Percentiles rank a stretch among this genome's conserved stretches.
Evolutionary conservation across 2,888 invertebrate species (phyloP).

Genomic region (Pyrgus malvae): DNA sequence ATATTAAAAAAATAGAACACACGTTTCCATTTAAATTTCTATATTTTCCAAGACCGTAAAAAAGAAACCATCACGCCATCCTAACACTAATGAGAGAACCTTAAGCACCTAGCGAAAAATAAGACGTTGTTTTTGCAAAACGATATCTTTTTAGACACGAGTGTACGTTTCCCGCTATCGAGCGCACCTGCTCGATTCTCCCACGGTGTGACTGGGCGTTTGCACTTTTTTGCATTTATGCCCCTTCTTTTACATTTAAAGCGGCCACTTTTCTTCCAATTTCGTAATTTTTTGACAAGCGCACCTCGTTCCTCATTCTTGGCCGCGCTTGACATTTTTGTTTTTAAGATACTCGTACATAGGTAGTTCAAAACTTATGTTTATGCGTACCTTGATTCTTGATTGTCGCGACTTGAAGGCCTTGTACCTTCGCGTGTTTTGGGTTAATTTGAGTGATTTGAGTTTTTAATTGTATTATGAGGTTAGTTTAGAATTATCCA

Average conservation of each 20-base stretch:
- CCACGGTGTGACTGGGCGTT: slow-evolving; percentile 66
- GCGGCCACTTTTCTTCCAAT: slow-evolving; percentile 73
- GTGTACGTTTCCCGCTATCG: slow-evolving; percentile 33
- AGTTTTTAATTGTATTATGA: too few species aligned
- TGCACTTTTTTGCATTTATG: slow-evolving; percentile 53
- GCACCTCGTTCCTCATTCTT: slow-evolving; percentile 52
- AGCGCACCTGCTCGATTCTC: slow-evolving; percentile 70
- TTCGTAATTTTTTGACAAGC: slow-evolving; percentile 61
- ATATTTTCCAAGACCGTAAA: too few species aligned
- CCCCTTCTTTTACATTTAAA: slow-evolving; percentile 64
- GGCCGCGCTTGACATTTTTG: slow-evolving; percentile 32
- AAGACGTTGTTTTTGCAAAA: slow-evolving; percentile 14
- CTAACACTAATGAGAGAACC: not conserved
- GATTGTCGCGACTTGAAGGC: too few species aligned
- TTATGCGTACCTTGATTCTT: too few species aligned
- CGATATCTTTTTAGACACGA: slow-evolving; percentile 25
- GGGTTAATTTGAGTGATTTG: too few species aligned
- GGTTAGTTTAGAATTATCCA: too few species aligned
- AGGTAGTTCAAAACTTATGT: too few species aligned
- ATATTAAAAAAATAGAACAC: too few species aligned
- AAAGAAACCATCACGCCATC: not conserved
- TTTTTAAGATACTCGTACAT: not conserved
- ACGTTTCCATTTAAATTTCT: too few species aligned
- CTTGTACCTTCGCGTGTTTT: too few species aligned
- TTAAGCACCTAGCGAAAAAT: not conserved